Evolutionary conservation across 2,113 vertebrate genomes (phyloP), one percentile per base, ranked within the genome.

Genomic region (Calyptomena viridis): DNA sequence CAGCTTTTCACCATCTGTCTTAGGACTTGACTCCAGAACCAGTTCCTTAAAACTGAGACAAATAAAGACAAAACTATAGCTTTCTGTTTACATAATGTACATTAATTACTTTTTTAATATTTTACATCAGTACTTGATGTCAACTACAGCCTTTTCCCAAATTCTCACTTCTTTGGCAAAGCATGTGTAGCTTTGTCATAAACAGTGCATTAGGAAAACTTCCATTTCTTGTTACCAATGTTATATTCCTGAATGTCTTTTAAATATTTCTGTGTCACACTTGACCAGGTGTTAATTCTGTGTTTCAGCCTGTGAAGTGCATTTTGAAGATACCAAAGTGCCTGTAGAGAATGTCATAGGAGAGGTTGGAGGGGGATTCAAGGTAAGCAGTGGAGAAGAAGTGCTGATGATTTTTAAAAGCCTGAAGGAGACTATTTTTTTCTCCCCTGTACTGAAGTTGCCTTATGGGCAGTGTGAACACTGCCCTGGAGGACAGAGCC

Each of bases 281-380:
- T 46, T 79, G 33, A 92, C 3, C 42, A n/a, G 18, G 63, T 46
- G 1, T 55, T 81, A 19, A 74, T 72, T 94, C 55, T 96, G 27
- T 83, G 27, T 97, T 97, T 35, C 94, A 99, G 99, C 99, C 42
- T 99, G 99, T 72, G 99, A 99, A 95, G 98, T 99, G 44, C 97
- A 98, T 84, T 99, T 98, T 96, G 99, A 99, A 91, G 98, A 99
- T 78, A 99, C 99, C 28, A 98, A 97, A 52, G 98, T 99, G 64
- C 99, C 99, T 2, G 22, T 99, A 52, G 99, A 99, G 94, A 99
- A 99, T 40, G 98, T 99, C 8, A 98, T 99, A 50, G 99, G 99
- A 96, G 99, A 99, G 97, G 96, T 99, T 5, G 99, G 99, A 83
- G 98, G 98, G n/a, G 99, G 99, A 28, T 99, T 99, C 96, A 99